A percentile compares a stretch with the other conserved stretches of the same genome.
Conservation (phyloP, 2,888 invertebrate genomes). For the Philaethria dido region DNA sequence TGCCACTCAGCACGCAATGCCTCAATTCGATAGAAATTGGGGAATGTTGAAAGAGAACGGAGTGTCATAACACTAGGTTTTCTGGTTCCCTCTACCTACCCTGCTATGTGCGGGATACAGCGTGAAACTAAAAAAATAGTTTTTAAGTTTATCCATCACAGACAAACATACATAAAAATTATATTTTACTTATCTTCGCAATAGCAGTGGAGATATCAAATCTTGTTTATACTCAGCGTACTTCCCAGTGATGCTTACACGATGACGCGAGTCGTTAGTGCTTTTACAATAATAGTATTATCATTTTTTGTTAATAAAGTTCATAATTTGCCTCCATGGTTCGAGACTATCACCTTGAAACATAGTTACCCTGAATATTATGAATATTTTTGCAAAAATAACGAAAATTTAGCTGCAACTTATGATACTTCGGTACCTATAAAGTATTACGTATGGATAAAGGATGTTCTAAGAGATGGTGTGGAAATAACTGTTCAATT, state of each 20-base stretch:
- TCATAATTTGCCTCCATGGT: slow-evolving; percentile 9
- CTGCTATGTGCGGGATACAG: too few species aligned
- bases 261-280: neutral
- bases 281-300: neutral
- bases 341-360: neutral
- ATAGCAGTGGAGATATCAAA: neutral
- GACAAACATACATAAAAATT: neutral
- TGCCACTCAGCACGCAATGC: too few species aligned
- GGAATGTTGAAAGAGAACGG: too few species aligned
- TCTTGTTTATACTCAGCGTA: neutral
- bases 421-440: neutral
- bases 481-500: slow-evolving; percentile 11
- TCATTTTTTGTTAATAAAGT: neutral
- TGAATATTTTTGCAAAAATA: slow-evolving; percentile 15
- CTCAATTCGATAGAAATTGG: too few species aligned
- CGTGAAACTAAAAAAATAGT: too few species aligned
- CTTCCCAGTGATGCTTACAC: neutral
- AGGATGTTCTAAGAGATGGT: neutral
- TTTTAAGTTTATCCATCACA: neutral
- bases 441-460: slow-evolving; percentile 4
- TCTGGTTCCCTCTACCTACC: too few species aligned
- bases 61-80: too few species aligned
- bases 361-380: neutral
- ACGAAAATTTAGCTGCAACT: neutral
- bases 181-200: neutral